Percentiles rank a stretch among this genome's conserved stretches.
Conservation (phyloP, 1,140 invertebrate species). For the Leptopilina clavipes region DNA sequence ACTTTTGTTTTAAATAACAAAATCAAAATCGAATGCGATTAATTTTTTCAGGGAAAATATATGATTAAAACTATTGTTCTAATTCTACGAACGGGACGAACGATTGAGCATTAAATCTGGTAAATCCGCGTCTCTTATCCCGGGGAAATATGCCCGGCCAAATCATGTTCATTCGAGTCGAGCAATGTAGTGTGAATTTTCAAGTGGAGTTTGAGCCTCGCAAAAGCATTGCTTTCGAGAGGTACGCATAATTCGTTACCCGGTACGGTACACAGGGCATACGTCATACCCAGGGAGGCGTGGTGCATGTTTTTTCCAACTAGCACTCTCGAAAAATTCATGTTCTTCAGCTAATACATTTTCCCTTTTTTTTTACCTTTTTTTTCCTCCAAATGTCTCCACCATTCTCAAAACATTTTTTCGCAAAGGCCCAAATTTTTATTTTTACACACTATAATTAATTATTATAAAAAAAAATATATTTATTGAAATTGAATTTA, state of each 20-base stretch:
- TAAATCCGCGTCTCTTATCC: conserved; percentile 55
- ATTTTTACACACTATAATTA: no score
- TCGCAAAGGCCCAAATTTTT: no score
- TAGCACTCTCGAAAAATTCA: not conserved
- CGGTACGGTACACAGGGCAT: conserved; percentile 43
- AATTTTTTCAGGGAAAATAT: no score
- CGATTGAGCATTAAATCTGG: conserved; percentile 48
- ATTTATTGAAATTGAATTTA: no score
- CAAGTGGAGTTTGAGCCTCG: conserved; percentile 42
- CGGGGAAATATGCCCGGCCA: conserved; percentile 46
- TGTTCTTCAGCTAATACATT: conserved; percentile 32
- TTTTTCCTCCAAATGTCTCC: not conserved
- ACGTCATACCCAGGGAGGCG: conserved; percentile 45
- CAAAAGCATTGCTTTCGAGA: conserved; percentile 43
- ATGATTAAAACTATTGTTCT: not conserved
- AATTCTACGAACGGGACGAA: conserved; percentile 44
- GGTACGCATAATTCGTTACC: conserved; percentile 53
- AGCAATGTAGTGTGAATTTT: conserved; percentile 56
- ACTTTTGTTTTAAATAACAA: no score
- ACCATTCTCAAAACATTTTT: not conserved
- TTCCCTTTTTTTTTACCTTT: no score
- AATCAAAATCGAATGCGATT: no score
- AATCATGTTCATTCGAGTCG: conserved; percentile 46
- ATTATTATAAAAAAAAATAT: no score
- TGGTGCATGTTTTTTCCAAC: conserved; percentile 33